Percentiles rank a stretch among this genome's conserved stretches.
Conservation (phyloP, 1,140 invertebrate species). For the Drosophila nannoptera region DNA sequence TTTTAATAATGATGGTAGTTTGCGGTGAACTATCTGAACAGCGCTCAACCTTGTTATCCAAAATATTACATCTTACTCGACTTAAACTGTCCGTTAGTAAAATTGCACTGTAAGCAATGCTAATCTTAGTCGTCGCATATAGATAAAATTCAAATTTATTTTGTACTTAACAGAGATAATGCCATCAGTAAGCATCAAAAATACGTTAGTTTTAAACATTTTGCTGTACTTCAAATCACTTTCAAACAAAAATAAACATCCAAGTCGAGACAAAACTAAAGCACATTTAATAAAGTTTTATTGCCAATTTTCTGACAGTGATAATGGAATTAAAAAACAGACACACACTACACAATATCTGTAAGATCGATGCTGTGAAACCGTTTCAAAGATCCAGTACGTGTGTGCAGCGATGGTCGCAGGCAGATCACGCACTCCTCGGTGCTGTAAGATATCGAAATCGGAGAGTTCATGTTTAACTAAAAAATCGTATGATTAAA, state of each 20-base stretch:
- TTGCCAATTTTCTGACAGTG: too few relatives aligned
- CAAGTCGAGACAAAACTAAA: constrained; percentile 27
- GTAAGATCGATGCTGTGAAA: constrained; percentile 64
- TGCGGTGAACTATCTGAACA: constrained; percentile 2
- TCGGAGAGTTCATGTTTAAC: background rate
- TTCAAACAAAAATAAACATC: constrained; percentile 60
- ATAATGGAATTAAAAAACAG: background rate
- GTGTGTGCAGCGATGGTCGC: constrained; percentile 54
- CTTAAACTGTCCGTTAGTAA: background rate
- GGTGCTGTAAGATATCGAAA: constrained; percentile 59
- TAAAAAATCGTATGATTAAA: background rate
- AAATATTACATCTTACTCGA: background rate
- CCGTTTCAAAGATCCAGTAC: constrained; percentile 57
- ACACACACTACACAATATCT: constrained; percentile 53
- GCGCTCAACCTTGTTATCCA: background rate
- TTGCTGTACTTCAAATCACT: constrained; percentile 66
- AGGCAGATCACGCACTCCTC: constrained; percentile 74
- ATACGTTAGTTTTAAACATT: constrained; percentile 50
- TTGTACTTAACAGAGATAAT: constrained; percentile 63
- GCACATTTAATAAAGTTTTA: too few relatives aligned
- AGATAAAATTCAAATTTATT: constrained; percentile 47
- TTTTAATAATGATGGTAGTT: constrained; percentile 20
- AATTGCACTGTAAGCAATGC: constrained; percentile 3
- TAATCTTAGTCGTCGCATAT: constrained; percentile 26
- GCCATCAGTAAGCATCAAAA: constrained; percentile 30